Conservation (phyloP, 2,113 vertebrate species). For the Mastomys coucha region DNA sequence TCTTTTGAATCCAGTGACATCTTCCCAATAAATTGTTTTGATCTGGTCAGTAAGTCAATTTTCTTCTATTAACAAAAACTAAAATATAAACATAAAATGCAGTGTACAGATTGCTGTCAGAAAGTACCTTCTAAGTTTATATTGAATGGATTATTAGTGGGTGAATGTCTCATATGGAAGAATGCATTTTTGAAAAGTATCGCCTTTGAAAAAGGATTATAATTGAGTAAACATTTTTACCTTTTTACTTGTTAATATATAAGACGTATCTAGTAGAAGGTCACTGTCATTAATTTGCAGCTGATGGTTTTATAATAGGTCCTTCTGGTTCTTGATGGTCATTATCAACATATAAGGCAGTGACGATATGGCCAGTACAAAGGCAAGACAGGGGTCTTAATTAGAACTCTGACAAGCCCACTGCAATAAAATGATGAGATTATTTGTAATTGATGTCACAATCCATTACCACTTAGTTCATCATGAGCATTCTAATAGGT, state of each 20-base stretch:
- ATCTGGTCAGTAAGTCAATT: not conserved
- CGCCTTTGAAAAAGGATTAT: conserved; percentile 60
- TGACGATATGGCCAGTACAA: conserved; percentile 90
- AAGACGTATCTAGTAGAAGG: conserved; percentile 85
- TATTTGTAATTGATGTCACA: conserved; percentile 97
- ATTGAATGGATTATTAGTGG: not conserved
- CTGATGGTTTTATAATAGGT: conserved; percentile 84
- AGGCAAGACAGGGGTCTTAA: conserved; percentile 93
- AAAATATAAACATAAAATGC: not conserved
- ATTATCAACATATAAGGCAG: conserved; percentile 92
- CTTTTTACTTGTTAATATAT: conserved; percentile 82
- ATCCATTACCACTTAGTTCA: conserved; percentile 93
- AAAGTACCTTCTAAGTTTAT: conserved; percentile 29
- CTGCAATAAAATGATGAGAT: conserved; percentile 96
- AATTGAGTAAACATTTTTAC: conserved; percentile 71
- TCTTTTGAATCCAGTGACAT: conserved; percentile 1
- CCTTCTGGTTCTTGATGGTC: conserved; percentile 91
- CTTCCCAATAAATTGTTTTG: conserved; percentile 42
- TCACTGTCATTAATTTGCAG: conserved; percentile 92
- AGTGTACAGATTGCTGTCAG: not conserved
- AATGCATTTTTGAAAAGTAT: conserved; percentile 5
- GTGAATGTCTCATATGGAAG: not conserved
- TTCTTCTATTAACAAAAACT: conserved; percentile 41
- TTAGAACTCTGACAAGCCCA: conserved; percentile 95
- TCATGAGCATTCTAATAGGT: conserved; percentile 92